phyloP scores from a whole-genome alignment of 2,113 vertebrate species.

The Periophthalmus modestus region DNA sequence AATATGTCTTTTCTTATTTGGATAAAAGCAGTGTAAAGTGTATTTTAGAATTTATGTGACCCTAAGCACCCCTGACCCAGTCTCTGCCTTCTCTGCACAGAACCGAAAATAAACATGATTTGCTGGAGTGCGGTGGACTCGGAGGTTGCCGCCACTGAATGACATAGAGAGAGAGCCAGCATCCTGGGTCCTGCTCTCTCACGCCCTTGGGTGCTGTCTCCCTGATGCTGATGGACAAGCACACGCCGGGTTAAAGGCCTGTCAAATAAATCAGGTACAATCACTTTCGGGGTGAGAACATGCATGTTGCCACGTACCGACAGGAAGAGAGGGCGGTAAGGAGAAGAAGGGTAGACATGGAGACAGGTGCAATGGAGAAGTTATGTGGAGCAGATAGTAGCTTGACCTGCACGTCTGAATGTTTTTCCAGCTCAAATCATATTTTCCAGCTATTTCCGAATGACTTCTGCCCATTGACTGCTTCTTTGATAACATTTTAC shows the following conservation, averaged over 20 bases:
- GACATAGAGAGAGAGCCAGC: constrained; percentile 61
- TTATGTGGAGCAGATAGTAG: constrained; percentile 28
- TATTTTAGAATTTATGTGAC: constrained; percentile 25
- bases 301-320: constrained; percentile 64
- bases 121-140: constrained; percentile 60
- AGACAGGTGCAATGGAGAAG: constrained; percentile 31
- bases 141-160: constrained; percentile 66
- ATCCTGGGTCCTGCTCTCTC: constrained; percentile 68
- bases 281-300: constrained; percentile 76
- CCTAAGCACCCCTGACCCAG: constrained; percentile 37
- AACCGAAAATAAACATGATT: constrained; percentile 66
- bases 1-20: not conserved
- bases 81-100: constrained; percentile 36
- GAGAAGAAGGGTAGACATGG: constrained; percentile 11
- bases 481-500: constrained; percentile 42
- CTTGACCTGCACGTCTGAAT: constrained; percentile 36
- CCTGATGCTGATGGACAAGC: constrained; percentile 74
- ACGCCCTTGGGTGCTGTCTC: constrained; percentile 73
- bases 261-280: constrained; percentile 76
- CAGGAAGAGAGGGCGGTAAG: constrained; percentile 24
- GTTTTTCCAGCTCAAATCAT: constrained; percentile 43
- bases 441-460: constrained; percentile 53
- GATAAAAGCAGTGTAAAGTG: constrained; percentile 4
- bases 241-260: constrained; percentile 74
- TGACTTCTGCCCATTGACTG: constrained; percentile 48